Base-by-base conservation (phyloP, 2,888 invertebrate species). In the Drosophila neoperkinsi region DNA sequence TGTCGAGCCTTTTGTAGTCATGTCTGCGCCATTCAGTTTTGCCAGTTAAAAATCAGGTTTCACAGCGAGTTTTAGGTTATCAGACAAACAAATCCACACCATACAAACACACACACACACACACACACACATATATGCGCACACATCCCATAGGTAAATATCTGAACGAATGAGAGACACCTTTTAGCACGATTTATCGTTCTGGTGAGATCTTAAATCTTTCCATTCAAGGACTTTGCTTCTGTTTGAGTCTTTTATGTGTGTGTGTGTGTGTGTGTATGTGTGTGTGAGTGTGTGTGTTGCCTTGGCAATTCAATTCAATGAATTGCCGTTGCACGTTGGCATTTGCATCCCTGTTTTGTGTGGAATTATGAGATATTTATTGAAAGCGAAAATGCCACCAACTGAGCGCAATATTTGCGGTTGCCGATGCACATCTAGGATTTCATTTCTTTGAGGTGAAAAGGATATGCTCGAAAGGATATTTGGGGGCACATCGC, bases 1-100 rank as follows among this genome's bases (percentile, higher is more conserved):
- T 50, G 69, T 58, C 38, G 53, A 68, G 43, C 56, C 75, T 49
- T 78, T 78, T 79, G 79, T 65, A 77, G 64, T 69, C 63, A 51
- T 70, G 65, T 71, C 59, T 55, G 65, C 66, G 38, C 65, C 63
- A 76, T 87, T 84, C 87, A 82, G 77, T 76, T 79, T 82, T 84
- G 80, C 73, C 79, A 86, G 86, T 88, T 86, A 88, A 86, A 86
- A 86, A 86, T 87, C 87, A 88, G 81, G 84, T 88, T 88, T 85
- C 81, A 75, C 78, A 74, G 71, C 83, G 85, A 75, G 67, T 73
- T 82, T 83, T 74, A 65, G 77, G 74, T 79, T 85, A 87, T 88
- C 88, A 71, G 74, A 75, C 79, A 81, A 81, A 87, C 77, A 79
- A 77, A 79, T 79, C 79, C 65, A 69, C 66, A 74, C 70, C 63